Conservation (phyloP, 2,797 vertebrate genomes). For the Cirrhinus molitorella region DNA sequence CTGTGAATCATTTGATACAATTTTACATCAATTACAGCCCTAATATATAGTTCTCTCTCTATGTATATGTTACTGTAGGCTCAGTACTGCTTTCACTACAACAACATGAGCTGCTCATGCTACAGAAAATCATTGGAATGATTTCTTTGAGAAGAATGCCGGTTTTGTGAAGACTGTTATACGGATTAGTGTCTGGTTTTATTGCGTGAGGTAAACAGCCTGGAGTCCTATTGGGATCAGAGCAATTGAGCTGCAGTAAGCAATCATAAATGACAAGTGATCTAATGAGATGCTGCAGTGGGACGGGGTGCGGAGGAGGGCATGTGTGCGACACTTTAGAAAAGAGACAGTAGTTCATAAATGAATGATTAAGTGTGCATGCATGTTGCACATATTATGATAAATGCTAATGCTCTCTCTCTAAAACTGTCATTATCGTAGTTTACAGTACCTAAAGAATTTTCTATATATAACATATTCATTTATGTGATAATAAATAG, state of each 20-base stretch:
- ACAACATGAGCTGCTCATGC: neutral
- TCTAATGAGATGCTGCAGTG: constrained; percentile 33
- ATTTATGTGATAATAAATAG: constrained; percentile 2
- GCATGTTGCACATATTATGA: neutral
- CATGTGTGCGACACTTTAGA: neutral
- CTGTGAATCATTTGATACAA: too few species aligned
- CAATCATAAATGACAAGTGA: constrained; percentile 32
- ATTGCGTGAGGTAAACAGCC: constrained; percentile 33
- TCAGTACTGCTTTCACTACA: neutral
- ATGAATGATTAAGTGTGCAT: constrained; percentile 1
- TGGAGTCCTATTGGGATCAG: constrained; percentile 18
- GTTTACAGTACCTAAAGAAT: neutral
- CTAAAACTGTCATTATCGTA: constrained; percentile 10
- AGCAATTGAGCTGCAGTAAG: constrained; percentile 32
- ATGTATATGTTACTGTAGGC: neutral
- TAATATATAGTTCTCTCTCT: neutral
- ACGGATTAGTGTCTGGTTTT: constrained; percentile 22
- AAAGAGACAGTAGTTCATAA: constrained; percentile 12
- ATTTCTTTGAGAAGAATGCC: constrained; percentile 6
- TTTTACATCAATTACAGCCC: too few species aligned
- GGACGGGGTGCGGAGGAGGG: neutral
- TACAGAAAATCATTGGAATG: neutral
- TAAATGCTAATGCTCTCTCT: constrained; percentile 1
- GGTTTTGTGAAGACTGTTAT: constrained; percentile 33
- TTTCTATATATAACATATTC: neutral